Evolutionary conservation across 2,113 vertebrate species (phyloP).

Genomic region (Colius striatus): DNA sequence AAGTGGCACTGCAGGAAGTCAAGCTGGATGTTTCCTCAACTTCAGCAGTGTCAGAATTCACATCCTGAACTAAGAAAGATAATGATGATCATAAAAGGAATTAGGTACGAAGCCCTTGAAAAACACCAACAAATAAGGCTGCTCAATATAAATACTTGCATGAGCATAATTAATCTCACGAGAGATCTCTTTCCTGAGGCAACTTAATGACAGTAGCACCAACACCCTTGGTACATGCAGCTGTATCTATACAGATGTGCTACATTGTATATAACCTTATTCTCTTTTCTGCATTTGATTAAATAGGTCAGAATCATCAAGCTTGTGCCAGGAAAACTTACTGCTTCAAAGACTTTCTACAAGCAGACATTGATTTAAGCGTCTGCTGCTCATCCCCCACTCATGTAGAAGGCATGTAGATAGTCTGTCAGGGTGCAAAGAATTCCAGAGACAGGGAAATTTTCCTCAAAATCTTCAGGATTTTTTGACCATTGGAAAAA

Average conservation of each 20-base stretch:
- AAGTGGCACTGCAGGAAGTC: not conserved
- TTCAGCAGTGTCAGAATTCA: not conserved
- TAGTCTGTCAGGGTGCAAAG: not conserved
- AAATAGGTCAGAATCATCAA: not conserved
- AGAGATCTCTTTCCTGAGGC: not conserved
- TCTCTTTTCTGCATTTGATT: not conserved
- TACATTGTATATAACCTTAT: not conserved
- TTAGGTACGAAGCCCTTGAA: not conserved
- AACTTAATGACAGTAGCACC: not conserved
- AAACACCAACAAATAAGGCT: not conserved
- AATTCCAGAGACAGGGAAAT: not conserved
- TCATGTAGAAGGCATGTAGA: fast-evolving
- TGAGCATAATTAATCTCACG: not conserved
- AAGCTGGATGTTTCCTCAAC: not conserved
- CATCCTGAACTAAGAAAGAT: not conserved
- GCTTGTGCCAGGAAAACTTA: not conserved
- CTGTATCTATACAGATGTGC: not conserved
- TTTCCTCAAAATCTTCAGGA: not conserved
- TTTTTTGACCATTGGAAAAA: not conserved
- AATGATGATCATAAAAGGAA: not conserved
- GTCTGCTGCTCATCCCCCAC: not conserved
- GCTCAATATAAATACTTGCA: not conserved
- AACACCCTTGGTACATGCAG: not conserved
- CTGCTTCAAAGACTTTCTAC: not conserved
- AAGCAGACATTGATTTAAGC: not conserved